Evolutionary conservation across 2,797 vertebrate genomes (phyloP).

Genomic region (Micropoecilia bifurca): DNA sequence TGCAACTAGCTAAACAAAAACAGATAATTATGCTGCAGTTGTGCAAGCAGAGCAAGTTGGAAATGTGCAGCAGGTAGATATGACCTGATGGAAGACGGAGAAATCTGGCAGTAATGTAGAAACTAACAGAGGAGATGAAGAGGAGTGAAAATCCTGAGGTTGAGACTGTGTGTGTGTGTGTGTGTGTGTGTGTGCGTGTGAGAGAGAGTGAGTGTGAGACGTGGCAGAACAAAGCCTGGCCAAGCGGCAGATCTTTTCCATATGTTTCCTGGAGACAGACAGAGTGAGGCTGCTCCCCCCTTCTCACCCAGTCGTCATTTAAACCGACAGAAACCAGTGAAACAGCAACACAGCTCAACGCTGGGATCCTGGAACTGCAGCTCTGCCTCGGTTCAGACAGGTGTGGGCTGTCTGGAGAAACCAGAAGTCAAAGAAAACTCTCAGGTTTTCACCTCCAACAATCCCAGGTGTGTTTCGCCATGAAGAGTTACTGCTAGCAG

Average conservation of each 20-base stretch:
- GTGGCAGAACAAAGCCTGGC: slow-evolving; percentile 87
- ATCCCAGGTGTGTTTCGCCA: slow-evolving; percentile 7
- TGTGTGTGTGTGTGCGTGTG: slow-evolving; percentile 47
- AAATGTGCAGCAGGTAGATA: neutral
- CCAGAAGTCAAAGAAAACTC: neutral
- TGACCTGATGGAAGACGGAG: slow-evolving; percentile 8
- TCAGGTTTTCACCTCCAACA: slow-evolving; percentile 38
- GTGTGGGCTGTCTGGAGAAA: slow-evolving; percentile 42
- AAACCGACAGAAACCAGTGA: slow-evolving; percentile 50
- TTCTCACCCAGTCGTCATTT: slow-evolving; percentile 56
- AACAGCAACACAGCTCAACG: slow-evolving; percentile 12
- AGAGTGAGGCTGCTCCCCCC: slow-evolving; percentile 63
- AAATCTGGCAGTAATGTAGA: slow-evolving; percentile 2
- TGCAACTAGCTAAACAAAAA: neutral
- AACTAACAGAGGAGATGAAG: neutral
- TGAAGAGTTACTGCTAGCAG: neutral
- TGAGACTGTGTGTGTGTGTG: slow-evolving; percentile 28
- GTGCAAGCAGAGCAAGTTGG: neutral
- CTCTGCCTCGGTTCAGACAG: slow-evolving; percentile 13
- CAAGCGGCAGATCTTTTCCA: slow-evolving; percentile 92
- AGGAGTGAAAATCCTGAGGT: slow-evolving; percentile 34
- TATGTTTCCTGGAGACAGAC: slow-evolving; percentile 88
- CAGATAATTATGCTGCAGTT: neutral
- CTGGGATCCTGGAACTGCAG: neutral
- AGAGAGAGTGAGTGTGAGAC: slow-evolving; percentile 79